Evolutionary conservation across 2,113 vertebrate species (phyloP).

Genomic region (Conger conger): DNA sequence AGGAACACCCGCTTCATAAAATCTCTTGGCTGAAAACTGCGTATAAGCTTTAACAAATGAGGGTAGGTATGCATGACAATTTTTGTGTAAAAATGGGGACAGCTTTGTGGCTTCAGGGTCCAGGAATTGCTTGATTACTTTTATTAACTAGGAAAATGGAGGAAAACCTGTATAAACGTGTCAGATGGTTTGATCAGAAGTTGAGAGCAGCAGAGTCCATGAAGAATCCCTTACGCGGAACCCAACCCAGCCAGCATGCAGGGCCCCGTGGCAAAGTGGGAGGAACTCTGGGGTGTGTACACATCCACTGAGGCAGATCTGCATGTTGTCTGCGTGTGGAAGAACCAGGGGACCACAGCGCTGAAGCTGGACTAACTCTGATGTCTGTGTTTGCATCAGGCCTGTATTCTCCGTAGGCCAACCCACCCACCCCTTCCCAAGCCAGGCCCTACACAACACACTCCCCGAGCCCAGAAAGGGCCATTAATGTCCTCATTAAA

Average conservation of each 20-base stretch:
- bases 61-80: neutral
- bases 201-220: neutral
- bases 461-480: neutral
- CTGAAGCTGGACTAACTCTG: neutral
- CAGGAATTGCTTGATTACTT: conserved; percentile 32
- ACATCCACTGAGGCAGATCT: conserved; percentile 50
- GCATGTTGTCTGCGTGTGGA: conserved; percentile 41
- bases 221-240: neutral
- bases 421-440: conserved; percentile 22
- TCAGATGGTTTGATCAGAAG: neutral
- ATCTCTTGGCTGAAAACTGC: neutral
- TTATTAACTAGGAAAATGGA: conserved; percentile 26
- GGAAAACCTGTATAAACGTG: neutral
- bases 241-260: neutral
- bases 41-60: neutral
- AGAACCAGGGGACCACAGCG: conserved; percentile 46
- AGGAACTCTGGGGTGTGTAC: conserved; percentile 26
- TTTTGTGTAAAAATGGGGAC: neutral
- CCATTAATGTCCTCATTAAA: neutral
- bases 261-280: neutral
- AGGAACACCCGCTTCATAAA: neutral
- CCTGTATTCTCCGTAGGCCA: conserved; percentile 37
- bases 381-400: conserved; percentile 5
- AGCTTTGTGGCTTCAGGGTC: neutral
- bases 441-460: neutral